Conservation (phyloP, 2,113 vertebrate species). For the Hemiscyllium ocellatum region DNA sequence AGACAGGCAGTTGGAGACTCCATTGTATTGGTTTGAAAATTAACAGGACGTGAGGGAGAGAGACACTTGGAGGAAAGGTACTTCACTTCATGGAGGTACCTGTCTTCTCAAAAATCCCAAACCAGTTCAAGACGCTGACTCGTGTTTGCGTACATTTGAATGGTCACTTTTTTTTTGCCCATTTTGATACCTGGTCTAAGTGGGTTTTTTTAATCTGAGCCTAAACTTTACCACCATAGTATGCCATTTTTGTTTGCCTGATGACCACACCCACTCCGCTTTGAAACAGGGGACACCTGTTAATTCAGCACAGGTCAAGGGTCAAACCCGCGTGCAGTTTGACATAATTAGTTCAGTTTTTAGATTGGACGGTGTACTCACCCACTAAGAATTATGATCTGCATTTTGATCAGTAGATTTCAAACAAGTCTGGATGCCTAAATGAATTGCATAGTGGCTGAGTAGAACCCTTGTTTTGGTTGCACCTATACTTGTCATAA, state of each 20-base stretch:
- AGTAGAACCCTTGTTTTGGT: neutral
- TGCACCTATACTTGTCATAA: neutral
- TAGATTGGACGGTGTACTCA: neutral
- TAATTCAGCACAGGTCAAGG: neutral
- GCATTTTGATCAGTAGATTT: neutral
- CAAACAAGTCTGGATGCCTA: neutral
- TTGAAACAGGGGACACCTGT: neutral
- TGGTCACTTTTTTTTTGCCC: neutral
- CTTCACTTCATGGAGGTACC: neutral
- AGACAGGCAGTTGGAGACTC: neutral
- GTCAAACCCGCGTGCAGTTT: neutral
- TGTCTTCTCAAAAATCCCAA: neutral
- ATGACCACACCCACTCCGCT: neutral
- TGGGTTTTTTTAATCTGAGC: neutral
- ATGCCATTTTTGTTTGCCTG: neutral
- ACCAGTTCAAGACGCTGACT: neutral
- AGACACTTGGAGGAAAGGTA: neutral
- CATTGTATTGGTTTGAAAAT: neutral
- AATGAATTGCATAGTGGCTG: neutral
- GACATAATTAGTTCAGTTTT: neutral
- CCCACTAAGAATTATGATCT: neutral
- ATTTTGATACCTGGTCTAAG: neutral
- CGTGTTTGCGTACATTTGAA: neutral
- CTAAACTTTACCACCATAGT: neutral
- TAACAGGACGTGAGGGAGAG: neutral